phyloP scores from a whole-genome alignment of 1,140 invertebrate genomes.

The Drosophila cardini region DNA sequence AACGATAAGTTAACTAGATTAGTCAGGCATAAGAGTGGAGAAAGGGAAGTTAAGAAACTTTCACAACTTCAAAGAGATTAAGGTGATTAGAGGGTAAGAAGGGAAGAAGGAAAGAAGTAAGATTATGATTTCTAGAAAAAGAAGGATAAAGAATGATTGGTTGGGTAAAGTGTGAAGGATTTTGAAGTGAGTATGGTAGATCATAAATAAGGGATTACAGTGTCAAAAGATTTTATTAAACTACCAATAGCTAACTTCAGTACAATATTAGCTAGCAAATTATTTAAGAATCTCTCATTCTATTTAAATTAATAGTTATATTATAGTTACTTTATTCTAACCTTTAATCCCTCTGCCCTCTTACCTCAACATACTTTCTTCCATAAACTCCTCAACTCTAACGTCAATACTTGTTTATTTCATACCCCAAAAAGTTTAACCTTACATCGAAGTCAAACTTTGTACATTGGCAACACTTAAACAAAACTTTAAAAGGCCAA shows the following conservation, averaged over 20 bases:
- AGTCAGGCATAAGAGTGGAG: background rate
- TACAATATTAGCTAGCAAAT: too few species aligned
- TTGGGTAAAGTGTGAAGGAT: too few species aligned
- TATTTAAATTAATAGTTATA: too few species aligned
- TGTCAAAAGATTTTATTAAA: too few species aligned
- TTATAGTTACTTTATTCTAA: background rate
- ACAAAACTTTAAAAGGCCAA: conserved; percentile 37
- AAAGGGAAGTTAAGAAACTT: conserved; percentile 14
- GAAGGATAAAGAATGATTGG: background rate
- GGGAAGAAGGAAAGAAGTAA: too few species aligned
- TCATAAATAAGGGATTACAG: too few species aligned
- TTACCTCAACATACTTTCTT: background rate
- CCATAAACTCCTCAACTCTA: background rate
- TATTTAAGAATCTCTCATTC: too few species aligned
- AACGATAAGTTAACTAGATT: conserved; percentile 16
- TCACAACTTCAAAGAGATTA: conserved; percentile 8
- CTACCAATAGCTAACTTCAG: too few species aligned
- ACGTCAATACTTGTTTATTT: background rate
- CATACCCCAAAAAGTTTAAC: conserved; percentile 15
- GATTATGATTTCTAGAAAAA: background rate
- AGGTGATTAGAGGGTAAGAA: background rate
- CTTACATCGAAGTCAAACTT: conserved; percentile 29
- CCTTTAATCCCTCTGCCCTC: background rate
- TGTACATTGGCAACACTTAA: conserved; percentile 23
- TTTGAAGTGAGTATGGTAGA: too few species aligned